Evolutionary conservation across 1,140 invertebrate genomes (phyloP).

Genomic region (Panagrolaimus sp.): DNA sequence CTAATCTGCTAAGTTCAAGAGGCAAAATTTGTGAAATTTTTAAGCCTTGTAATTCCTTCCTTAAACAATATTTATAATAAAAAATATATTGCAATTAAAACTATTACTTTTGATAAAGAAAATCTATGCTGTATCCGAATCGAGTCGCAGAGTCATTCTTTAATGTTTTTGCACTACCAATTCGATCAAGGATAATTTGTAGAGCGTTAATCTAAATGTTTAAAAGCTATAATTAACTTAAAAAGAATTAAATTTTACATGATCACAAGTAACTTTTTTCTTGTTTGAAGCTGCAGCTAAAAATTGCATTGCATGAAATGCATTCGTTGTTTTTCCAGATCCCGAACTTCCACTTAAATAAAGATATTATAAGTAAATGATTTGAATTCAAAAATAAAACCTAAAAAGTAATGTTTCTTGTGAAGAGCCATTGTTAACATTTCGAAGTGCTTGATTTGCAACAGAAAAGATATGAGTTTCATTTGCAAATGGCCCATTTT

Average conservation of each 20-base stretch:
- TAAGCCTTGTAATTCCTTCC: slow-evolving; percentile 17
- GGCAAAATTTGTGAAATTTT: slow-evolving; percentile 22
- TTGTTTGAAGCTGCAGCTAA: slow-evolving; percentile 9
- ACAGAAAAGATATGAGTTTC: slow-evolving; percentile 19
- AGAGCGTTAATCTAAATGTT: slow-evolving; percentile 22
- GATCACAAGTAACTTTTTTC: not conserved
- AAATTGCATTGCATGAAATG: slow-evolving; percentile 34
- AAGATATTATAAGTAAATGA: not conserved
- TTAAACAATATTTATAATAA: slow-evolving; percentile 17
- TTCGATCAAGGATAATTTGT: slow-evolving; percentile 21
- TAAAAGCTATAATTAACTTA: not conserved
- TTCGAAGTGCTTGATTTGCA: slow-evolving; percentile 17
- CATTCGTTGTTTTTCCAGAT: slow-evolving; percentile 37
- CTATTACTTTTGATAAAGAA: slow-evolving; percentile 30
- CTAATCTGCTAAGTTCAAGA: slow-evolving; percentile 26
- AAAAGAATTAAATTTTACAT: slow-evolving; percentile 4
- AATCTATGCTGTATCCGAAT: slow-evolving; percentile 27
- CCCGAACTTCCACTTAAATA: slow-evolving; percentile 37
- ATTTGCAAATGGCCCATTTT: slow-evolving; percentile 9
- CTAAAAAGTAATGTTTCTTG: slow-evolving; percentile 30
- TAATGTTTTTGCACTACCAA: slow-evolving; percentile 31
- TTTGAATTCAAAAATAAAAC: slow-evolving; percentile 4
- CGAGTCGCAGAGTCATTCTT: slow-evolving; percentile 31
- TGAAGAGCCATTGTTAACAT: slow-evolving; percentile 1
- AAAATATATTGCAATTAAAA: too few species aligned